Evolutionary conservation across 2,888 invertebrate species (phyloP), one percentile per base, ranked within the genome.

Genomic region (Conus canariensis): DNA sequence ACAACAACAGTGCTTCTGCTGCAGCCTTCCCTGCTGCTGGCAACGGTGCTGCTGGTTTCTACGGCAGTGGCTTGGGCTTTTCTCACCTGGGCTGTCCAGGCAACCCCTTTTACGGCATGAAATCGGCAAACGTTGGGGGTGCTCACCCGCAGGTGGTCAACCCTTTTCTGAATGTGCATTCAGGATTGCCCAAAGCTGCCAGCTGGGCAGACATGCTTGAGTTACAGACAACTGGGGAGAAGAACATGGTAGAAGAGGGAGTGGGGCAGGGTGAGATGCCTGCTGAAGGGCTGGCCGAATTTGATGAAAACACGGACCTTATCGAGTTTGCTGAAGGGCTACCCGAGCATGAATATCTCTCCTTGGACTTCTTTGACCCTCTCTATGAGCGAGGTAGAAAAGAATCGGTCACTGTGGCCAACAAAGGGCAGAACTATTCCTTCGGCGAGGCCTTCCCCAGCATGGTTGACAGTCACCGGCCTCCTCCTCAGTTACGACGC

Each of bases 321-420:
- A 94, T 95, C 67, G 91, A 94, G 59, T 80, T 92, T 45, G 89
- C 88, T 1, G 45, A 30, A 10, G 59, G 80, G 22, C 83, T 90
- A 10, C 91, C 94, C 58, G 94, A 94, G 58, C 91, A 92, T 85
- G 95, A 95, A 80, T 95, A 95, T 91, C 93, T 95, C n/a, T 94
- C 94, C 12, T 89, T 95, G 85, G 94, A 94, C 70, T 94, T 92
- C 86, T 95, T 95, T 93, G 95, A 95, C 90, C 95, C 95, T 1
- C 87, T 95, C n/a, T 94, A 94, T 90, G 90, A 91, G 80, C 93
- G 93, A 88, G 94, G 93, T 10, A 88, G 95, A 30, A 93, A 93
- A 64, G 93, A 94, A 70, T 95, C 94, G 14, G 90, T 94, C 10
- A 92, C 91, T 16, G 90, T 89, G 58, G 59, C 59, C 1, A 8